A percentile compares a stretch with the other conserved stretches of the same genome.
phyloP scores from a whole-genome alignment of 2,113 vertebrate genomes.

The Aphelocoma coerulescens region DNA sequence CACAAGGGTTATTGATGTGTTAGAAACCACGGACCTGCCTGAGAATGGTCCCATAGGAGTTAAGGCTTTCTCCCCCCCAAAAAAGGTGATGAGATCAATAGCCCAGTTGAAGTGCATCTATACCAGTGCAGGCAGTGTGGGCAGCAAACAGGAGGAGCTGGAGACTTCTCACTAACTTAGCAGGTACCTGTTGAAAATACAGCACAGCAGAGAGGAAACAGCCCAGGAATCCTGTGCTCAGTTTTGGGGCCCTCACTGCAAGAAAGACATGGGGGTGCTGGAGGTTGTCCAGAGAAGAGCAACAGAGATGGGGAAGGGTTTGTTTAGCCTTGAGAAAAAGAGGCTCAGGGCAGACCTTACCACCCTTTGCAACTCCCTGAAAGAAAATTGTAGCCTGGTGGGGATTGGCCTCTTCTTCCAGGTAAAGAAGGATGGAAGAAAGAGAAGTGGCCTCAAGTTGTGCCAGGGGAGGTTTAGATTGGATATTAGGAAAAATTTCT shows the following conservation, averaged over 20 bases:
- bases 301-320: not conserved
- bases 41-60: not conserved
- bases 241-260: not conserved
- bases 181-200: not conserved
- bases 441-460: not conserved
- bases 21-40: not conserved
- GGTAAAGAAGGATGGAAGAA: not conserved
- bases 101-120: not conserved
- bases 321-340: not conserved
- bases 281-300: not conserved
- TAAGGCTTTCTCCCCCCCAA: not conserved
- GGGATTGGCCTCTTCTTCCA: not conserved
- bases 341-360: not conserved
- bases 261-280: not conserved
- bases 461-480: not conserved
- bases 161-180: not conserved
- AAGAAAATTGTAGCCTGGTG: not conserved
- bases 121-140: not conserved
- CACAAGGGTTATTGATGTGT: not conserved
- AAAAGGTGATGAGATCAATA: not conserved
- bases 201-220: not conserved
- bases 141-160: not conserved
- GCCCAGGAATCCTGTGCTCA: not conserved
- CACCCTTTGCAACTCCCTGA: not conserved
- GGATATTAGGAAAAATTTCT: too few species aligned